Evolutionary conservation across 2,113 vertebrate species (phyloP).

Genomic region (Chaetops frenatus): DNA sequence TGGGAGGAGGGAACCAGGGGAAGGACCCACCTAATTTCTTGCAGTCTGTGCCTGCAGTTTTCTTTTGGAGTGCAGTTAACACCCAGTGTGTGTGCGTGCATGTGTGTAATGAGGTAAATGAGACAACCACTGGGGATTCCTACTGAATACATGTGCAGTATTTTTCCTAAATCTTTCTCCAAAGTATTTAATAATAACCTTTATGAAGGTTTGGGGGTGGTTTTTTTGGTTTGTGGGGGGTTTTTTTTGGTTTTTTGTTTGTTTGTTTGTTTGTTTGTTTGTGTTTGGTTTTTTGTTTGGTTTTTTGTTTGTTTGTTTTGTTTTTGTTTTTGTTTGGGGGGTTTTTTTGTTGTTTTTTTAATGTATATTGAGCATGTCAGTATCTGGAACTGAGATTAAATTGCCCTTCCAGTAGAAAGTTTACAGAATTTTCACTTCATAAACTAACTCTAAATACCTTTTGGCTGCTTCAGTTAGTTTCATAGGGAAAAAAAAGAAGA

Average conservation of each 20-base stretch:
- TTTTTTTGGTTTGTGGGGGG: too few relatives aligned
- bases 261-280: too few relatives aligned
- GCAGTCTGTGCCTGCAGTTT: slow-evolving; percentile 20
- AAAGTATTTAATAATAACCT: slow-evolving; percentile 3
- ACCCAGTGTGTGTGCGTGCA: not conserved
- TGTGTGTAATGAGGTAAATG: slow-evolving; percentile 23
- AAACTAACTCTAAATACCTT: slow-evolving; percentile 6
- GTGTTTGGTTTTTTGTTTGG: too few relatives aligned
- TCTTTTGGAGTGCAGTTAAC: slow-evolving; percentile 45
- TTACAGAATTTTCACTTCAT: slow-evolving; percentile 43
- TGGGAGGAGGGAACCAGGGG: not conserved
- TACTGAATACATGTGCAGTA: not conserved
- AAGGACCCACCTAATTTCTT: slow-evolving; percentile 15
- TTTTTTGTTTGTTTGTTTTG: too few relatives aligned
- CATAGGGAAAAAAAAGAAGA: not conserved
- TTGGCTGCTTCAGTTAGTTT: not conserved
- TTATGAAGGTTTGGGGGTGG: not conserved
- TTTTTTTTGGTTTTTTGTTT: too few relatives aligned
- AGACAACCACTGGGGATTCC: slow-evolving; percentile 19
- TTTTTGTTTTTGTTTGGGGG: too few relatives aligned
- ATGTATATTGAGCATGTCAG: not conserved
- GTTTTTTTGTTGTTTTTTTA: not conserved
- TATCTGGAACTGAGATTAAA: not conserved
- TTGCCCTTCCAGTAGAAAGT: not conserved
- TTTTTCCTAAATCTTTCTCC: slow-evolving; percentile 32